A percentile compares a stretch with the other conserved stretches of the same genome.
Conservation (phyloP, 2,797 vertebrate genomes). For the Eleutherodactylus coqui region DNA sequence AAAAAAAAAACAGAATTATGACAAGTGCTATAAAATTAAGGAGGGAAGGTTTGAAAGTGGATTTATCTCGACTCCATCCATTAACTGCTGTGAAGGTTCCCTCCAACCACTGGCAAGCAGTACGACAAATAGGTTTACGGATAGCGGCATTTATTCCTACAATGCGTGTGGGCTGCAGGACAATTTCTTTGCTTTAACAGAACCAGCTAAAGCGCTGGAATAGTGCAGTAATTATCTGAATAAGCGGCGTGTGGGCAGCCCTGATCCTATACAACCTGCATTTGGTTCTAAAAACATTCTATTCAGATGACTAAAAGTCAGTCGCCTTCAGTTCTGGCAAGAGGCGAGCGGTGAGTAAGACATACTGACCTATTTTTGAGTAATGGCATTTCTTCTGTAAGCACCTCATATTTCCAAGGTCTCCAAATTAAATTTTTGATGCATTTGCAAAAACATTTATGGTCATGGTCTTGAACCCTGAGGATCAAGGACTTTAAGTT, state of each 20-base stretch:
- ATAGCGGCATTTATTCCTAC: conserved; percentile 46
- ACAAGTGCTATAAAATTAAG: conserved; percentile 43
- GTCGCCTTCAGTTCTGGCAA: conserved; percentile 38
- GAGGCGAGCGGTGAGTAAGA: conserved; percentile 35
- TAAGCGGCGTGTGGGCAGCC: conserved; percentile 38
- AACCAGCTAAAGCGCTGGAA: not conserved
- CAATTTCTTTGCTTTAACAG: conserved; percentile 21
- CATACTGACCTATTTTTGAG: conserved; percentile 52
- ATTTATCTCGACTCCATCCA: conserved; percentile 24
- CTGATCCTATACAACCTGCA: conserved; percentile 30
- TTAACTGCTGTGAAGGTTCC: conserved; percentile 27
- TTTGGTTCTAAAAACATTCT: conserved; percentile 44
- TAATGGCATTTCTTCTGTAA: not conserved
- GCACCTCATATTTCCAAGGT: conserved; percentile 1
- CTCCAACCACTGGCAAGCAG: conserved; percentile 27
- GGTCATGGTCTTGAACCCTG: not conserved
- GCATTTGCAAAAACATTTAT: not conserved
- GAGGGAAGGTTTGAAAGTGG: conserved; percentile 8
- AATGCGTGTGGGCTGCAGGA: conserved; percentile 29
- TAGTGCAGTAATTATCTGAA: conserved; percentile 37
- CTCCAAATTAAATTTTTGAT: not conserved
- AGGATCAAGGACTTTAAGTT: not conserved
- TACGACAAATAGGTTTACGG: conserved; percentile 37
- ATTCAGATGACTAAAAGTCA: conserved; percentile 37
- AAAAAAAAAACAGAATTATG: conserved; percentile 24